These are phyloP conservation scores for Zoanthus gigantus DNA, from an alignment of 92 coral and sea anemone genomes.

Conservation along the genomic window DNA sequence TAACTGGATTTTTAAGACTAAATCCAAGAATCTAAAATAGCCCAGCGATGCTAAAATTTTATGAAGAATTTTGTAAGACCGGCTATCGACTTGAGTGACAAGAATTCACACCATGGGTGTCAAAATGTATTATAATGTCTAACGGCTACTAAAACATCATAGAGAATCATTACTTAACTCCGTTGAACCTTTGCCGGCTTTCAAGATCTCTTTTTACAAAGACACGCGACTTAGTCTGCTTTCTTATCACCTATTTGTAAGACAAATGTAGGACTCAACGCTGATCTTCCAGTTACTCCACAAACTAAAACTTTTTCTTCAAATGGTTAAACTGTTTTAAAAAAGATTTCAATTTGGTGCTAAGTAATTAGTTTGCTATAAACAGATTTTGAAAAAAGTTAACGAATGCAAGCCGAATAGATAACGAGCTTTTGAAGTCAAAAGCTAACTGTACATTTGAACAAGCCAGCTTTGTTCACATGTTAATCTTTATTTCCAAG, in stretches of 20 bases:
- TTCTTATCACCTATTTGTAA: background rate
- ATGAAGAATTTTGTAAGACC: background rate
- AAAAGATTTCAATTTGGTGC: constrained; percentile 20
- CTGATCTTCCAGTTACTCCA: background rate
- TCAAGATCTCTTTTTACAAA: background rate
- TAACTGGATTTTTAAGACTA: background rate
- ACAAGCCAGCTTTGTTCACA: constrained; percentile 25
- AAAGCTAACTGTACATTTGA: constrained; percentile 29
- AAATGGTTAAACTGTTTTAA: constrained; percentile 13
- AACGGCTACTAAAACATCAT: background rate
- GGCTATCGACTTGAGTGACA: background rate
- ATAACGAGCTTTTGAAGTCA: constrained; percentile 24
- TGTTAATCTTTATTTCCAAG: constrained; percentile 18
- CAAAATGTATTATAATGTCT: background rate
- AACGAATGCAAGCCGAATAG: constrained; percentile 5
- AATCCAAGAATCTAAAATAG: background rate
- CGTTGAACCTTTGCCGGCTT: background rate
- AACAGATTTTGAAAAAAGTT: constrained; percentile 1
- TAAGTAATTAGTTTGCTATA: constrained; percentile 36
- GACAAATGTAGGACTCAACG: background rate
- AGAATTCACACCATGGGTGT: background rate
- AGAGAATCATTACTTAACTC: background rate
- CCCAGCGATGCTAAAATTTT: background rate
- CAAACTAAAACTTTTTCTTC: background rate
- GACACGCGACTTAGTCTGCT: background rate